A percentile compares a stretch with the other conserved stretches of the same genome.
Conservation (phyloP, 2,113 vertebrate genomes). For the Ceratotherium simum region DNA sequence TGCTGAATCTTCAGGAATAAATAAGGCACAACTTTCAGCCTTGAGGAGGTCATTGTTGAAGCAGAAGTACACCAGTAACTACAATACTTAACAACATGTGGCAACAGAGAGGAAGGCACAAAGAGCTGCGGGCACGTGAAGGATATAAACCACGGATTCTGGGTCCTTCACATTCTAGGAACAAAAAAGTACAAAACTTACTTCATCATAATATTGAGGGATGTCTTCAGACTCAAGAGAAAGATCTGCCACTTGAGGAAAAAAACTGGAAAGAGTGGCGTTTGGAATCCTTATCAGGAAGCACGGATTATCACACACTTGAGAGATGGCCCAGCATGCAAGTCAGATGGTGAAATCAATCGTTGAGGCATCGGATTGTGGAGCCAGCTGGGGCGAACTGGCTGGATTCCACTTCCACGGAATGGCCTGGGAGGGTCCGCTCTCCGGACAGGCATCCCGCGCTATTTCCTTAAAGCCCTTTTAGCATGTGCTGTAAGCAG, state of each 20-base stretch:
- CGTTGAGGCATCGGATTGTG: not conserved
- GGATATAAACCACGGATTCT: not conserved
- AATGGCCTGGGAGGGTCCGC: slow-evolving; percentile 31
- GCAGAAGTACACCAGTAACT: not conserved
- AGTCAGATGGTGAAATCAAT: slow-evolving; percentile 69
- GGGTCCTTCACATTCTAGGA: not conserved
- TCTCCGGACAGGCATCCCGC: not conserved
- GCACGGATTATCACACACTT: slow-evolving; percentile 64
- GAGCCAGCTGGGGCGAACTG: slow-evolving; percentile 71
- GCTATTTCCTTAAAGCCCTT: not conserved
- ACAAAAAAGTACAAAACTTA: not conserved
- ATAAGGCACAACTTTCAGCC: not conserved
- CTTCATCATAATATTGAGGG: not conserved
- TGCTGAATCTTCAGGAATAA: not conserved
- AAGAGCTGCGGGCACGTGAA: not conserved
- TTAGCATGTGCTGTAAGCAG: not conserved
- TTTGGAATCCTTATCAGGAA: slow-evolving; percentile 47
- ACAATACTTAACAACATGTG: not conserved
- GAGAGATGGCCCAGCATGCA: not conserved
- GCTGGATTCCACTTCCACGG: not conserved
- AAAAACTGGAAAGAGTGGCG: not conserved
- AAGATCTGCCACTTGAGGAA: not conserved
- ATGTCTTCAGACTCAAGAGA: not conserved
- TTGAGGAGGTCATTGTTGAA: not conserved
- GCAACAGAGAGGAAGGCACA: not conserved